Evolutionary conservation across 2,888 invertebrate species (phyloP).

Genomic region (Pecten maximus): DNA sequence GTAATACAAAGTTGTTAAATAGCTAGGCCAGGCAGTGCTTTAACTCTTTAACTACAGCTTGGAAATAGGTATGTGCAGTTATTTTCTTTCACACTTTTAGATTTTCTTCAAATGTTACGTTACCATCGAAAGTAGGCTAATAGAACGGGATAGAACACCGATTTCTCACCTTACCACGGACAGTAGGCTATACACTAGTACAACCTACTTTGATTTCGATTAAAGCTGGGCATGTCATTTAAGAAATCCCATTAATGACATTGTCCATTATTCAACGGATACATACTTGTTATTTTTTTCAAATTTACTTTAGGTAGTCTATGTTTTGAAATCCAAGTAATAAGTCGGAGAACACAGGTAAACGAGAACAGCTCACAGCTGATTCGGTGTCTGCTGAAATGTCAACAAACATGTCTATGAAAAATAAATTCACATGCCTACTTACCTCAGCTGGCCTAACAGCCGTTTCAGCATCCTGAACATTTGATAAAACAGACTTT

Average conservation of each 20-base stretch:
- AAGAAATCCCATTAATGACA: no score
- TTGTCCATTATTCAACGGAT: not conserved
- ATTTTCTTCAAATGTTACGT: no score
- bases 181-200: no score
- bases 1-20: not conserved
- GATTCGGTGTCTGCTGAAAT: not conserved
- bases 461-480: constrained; percentile 65
- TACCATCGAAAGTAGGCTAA: no score
- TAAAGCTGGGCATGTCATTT: not conserved
- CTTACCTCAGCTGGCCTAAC: constrained; percentile 71
- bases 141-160: no score
- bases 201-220: no score
- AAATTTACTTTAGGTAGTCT: not conserved
- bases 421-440: constrained; percentile 40
- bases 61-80: no score
- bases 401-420: constrained; percentile 29
- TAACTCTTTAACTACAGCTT: no score
- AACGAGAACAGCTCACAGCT: not conserved
- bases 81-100: no score
- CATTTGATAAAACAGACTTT: constrained; percentile 62
- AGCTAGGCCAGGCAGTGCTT: not conserved
- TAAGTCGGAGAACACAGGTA: not conserved
- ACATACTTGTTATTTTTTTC: not conserved
- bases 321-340: not conserved
- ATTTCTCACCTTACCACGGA: no score